These are phyloP conservation scores for Artibeus jamaicensis DNA, from an alignment of 2,797 vertebrate species.

Conservation along the genomic window DNA sequence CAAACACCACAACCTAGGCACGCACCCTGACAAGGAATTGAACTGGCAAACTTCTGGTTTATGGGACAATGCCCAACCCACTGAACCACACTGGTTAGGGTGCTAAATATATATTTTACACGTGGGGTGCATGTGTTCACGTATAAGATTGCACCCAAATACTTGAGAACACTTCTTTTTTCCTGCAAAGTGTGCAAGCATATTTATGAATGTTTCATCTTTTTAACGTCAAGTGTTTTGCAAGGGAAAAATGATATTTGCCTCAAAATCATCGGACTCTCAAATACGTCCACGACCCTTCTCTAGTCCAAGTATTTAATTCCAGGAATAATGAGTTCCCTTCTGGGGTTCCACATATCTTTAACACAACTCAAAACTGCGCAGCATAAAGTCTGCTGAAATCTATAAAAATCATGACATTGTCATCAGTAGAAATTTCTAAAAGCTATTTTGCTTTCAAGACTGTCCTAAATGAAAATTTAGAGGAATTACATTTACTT, in stretches of 20 bases:
- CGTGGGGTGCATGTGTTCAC: not conserved
- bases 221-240: not conserved
- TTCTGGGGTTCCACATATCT: not conserved
- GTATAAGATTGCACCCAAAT: not conserved
- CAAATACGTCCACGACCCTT: not conserved
- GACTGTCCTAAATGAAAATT: not conserved
- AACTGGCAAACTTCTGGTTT: not conserved
- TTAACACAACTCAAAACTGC: not conserved
- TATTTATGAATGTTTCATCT: slow-evolving; percentile 23
- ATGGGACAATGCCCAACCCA: not conserved
- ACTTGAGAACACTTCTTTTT: not conserved
- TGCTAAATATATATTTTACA: not conserved
- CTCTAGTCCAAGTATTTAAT: not conserved
- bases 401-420: not conserved
- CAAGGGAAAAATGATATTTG: not conserved
- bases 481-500: not conserved
- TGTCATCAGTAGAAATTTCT: not conserved
- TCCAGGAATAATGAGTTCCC: not conserved
- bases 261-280: not conserved
- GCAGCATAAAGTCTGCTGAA: not conserved
- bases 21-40: not conserved
- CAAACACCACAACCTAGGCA: not conserved
- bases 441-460: not conserved
- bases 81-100: not conserved
- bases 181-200: not conserved